A percentile compares a stretch with the other conserved stretches of the same genome.
Conservation (phyloP, 2,888 invertebrate genomes). For the Bhutanitis thaidina region DNA sequence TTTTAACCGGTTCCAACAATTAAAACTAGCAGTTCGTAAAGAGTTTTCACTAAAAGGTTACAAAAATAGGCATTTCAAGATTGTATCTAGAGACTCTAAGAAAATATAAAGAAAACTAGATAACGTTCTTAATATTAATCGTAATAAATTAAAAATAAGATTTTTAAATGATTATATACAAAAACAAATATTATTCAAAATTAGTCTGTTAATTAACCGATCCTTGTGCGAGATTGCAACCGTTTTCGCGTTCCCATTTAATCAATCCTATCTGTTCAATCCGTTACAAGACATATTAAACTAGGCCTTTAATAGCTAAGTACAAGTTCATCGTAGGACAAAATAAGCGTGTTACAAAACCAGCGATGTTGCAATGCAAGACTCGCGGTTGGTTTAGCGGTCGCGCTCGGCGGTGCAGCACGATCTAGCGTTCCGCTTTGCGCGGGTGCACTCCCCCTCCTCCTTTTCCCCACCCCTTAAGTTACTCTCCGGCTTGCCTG, state of each 20-base stretch:
- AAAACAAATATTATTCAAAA: no score
- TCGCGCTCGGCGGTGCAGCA: slow-evolving; percentile 78
- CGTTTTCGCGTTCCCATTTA: no score
- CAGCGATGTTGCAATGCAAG: slow-evolving; percentile 70
- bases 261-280: no score
- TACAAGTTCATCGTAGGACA: slow-evolving; percentile 17
- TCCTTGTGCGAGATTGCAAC: no score
- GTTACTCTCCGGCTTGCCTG: slow-evolving; percentile 13
- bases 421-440: slow-evolving; percentile 77
- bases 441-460: slow-evolving; percentile 52
- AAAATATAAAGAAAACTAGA: no score
- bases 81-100: no score
- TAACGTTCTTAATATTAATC: no score
- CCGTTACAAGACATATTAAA: not conserved
- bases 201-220: no score
- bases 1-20: slow-evolving; percentile 11
- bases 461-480: slow-evolving; percentile 25
- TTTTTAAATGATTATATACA: no score
- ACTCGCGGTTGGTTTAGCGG: slow-evolving; percentile 60
- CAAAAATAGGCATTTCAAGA: no score
- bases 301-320: slow-evolving; percentile 1
- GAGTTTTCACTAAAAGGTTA: no score
- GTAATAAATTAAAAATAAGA: no score
- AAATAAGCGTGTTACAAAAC: slow-evolving; percentile 42
- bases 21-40: not conserved